A percentile compares a stretch with the other conserved stretches of the same genome.
Evolutionary conservation across 2,113 vertebrate species (phyloP).

Genomic region (Zonotrichia leucophrys): DNA sequence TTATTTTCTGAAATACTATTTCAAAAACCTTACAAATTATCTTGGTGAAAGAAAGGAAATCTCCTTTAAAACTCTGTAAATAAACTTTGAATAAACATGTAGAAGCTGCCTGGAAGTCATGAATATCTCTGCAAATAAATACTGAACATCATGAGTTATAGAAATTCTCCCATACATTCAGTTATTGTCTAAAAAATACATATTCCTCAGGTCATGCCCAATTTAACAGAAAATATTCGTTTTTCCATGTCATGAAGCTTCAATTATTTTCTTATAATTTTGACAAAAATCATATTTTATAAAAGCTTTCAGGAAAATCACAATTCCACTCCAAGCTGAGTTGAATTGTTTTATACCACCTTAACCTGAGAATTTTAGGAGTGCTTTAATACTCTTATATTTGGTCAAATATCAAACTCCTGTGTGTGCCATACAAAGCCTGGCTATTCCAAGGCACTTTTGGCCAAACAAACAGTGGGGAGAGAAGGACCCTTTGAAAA

Average conservation of each 20-base stretch:
- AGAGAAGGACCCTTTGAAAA: no score
- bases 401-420: background rate
- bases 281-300: background rate
- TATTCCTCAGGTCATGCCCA: background rate
- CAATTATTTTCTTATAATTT: background rate
- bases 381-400: background rate
- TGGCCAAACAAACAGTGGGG: fast-evolving
- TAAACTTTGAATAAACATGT: background rate
- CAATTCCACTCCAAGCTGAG: background rate
- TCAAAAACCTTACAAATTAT: background rate
- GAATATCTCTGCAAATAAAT: background rate
- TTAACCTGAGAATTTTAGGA: background rate
- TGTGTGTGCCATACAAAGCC: background rate
- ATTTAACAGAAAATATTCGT: background rate
- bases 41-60: background rate
- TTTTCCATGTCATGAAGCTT: background rate
- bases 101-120: background rate
- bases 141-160: background rate
- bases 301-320: background rate
- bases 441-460: background rate
- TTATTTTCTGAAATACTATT: background rate
- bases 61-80: background rate
- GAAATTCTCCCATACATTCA: background rate
- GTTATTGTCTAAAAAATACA: background rate
- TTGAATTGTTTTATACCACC: background rate